Base-by-base conservation (phyloP, 2,797 vertebrate species). In the Enteromius treurensis region DNA sequence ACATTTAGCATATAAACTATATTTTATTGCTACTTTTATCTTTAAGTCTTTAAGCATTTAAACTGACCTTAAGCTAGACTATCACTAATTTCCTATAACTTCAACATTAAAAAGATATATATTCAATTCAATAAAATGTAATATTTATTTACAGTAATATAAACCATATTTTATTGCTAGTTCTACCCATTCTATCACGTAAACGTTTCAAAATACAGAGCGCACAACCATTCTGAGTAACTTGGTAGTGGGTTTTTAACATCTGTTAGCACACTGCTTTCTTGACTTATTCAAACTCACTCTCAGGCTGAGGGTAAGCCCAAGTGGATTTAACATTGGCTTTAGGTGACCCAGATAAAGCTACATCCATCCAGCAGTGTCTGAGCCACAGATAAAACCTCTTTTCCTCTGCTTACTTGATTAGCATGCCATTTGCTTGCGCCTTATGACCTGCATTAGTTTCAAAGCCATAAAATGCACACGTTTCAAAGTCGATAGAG, bases 381-480 rank as follows among this genome's bases (percentile, higher is more conserved):
- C 64, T 81, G 34, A 85, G 64, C 42, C 64, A 55, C 79, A 47
- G 29, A 73, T 70, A 47, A 81, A 84, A 68, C 19, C 51, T 82
- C 37, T 45, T 80, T 32, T 71, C 49, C 77, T 69, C 34, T 29
- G 49, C 70, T 80, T 74, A 77, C 79, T 74, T 70, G 81, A 88
- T 84, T 86, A 86, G 85, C 65, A 80, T 65, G 73, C 47, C 64
- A 85, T 78, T 80, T 84, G 70, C 67, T 79, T n/a, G 68, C 29
- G 7, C 60, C 23, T 55, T 68, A 32, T 40, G 47, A 74, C 26
- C 68, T 51, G 53, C 64, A 71, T 75, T 51, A 40, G 79, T 85
- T 85, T 64, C 79, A 49, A 82, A 53, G 49, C 19, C 64, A 75
- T 80, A 74, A 58, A 73, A 70, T 67, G 49, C 53, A 70, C 45